Evolutionary conservation across 2,113 vertebrate species (phyloP).

Genomic region (Dipodomys ordii): DNA sequence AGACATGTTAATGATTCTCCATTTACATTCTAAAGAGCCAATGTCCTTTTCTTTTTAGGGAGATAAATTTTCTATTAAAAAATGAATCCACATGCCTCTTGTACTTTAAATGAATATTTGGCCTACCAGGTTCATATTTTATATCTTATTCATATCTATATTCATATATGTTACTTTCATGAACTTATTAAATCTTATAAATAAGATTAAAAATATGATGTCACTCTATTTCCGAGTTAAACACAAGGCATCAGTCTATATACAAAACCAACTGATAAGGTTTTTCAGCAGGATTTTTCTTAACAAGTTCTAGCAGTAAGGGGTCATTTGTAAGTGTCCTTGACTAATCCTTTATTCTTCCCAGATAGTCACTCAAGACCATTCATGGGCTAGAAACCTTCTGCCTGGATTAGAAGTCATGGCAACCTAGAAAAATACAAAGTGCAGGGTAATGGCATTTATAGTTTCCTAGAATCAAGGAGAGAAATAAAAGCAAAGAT

Average conservation of each 20-base stretch:
- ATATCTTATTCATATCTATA: not conserved
- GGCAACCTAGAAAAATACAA: conserved; percentile 25
- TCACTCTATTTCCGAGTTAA: not conserved
- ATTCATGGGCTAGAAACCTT: not conserved
- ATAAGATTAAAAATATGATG: not conserved
- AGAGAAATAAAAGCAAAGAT: not conserved
- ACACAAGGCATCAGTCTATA: not conserved
- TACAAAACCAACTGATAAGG: not conserved
- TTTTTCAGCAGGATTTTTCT: conserved; percentile 1
- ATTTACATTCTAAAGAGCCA: not conserved
- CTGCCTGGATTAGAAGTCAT: not conserved
- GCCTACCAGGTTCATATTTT: not conserved
- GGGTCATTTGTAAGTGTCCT: not conserved
- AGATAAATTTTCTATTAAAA: conserved; percentile 5
- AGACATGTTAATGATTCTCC: not conserved
- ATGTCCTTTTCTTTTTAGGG: not conserved
- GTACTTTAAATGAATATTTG: not conserved
- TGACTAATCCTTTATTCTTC: not conserved
- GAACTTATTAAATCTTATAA: not conserved
- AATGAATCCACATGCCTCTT: not conserved
- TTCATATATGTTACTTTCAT: not conserved
- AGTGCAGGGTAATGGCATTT: not conserved
- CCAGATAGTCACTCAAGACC: conserved; percentile 3
- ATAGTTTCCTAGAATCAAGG: conserved; percentile 27
- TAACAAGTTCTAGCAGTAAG: not conserved